These are phyloP conservation scores for Syngnathus rostellatus DNA, from an alignment of 2,797 vertebrate genomes.

Conservation along the genomic window DNA sequence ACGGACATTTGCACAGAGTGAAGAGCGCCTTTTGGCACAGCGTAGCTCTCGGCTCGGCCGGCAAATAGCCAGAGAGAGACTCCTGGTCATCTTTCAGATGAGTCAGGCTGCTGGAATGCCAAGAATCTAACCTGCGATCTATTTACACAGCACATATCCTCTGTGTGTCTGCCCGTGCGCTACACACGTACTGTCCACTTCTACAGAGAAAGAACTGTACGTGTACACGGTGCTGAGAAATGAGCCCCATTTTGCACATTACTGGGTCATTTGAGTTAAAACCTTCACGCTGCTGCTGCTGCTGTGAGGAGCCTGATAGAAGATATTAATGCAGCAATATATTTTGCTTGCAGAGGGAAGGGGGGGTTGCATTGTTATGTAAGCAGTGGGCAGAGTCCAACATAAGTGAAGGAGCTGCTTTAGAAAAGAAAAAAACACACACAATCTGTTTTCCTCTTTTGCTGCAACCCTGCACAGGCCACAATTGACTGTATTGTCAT, in stretches of 20 bases:
- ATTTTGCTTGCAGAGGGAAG: slow-evolving; percentile 27
- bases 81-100: slow-evolving; percentile 52
- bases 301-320: slow-evolving; percentile 36
- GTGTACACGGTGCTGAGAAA: slow-evolving; percentile 33
- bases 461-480: slow-evolving; percentile 26
- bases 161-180: slow-evolving; percentile 20
- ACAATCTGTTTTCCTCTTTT: slow-evolving; percentile 28
- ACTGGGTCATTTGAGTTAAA: slow-evolving; percentile 44
- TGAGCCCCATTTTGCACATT: slow-evolving; percentile 29
- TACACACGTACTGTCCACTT: slow-evolving; percentile 39
- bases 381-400: slow-evolving; percentile 33
- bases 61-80: slow-evolving; percentile 38
- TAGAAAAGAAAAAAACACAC: slow-evolving; percentile 15
- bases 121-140: slow-evolving; percentile 74
- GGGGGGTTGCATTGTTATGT: slow-evolving; percentile 43
- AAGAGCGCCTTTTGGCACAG: slow-evolving; percentile 14
- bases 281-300: slow-evolving; percentile 22
- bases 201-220: slow-evolving; percentile 12
- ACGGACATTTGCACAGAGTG: slow-evolving; percentile 13
- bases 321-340: slow-evolving; percentile 11
- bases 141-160: slow-evolving; percentile 71
- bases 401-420: slow-evolving; percentile 13
- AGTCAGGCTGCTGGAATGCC: slow-evolving; percentile 63
- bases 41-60: slow-evolving; percentile 35
- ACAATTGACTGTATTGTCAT: slow-evolving; percentile 14